Evolutionary conservation across 2,888 invertebrate species (phyloP), one percentile per base, ranked within the genome.

Genomic region (Balanococcus diminutus): DNA sequence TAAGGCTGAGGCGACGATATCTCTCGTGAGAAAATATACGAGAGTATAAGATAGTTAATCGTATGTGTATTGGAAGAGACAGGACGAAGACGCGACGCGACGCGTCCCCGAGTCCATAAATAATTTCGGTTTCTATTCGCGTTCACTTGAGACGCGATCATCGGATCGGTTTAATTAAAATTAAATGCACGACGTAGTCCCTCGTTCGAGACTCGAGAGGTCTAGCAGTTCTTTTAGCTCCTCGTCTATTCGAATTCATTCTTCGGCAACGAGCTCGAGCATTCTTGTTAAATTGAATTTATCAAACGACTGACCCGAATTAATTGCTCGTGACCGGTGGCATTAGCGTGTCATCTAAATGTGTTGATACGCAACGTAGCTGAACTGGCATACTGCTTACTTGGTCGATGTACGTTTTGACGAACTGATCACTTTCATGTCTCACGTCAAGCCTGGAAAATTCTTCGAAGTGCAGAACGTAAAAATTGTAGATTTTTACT

Each of bases 201-300:
- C 75, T n/a, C n/a, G n/a, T n/a, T n/a, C n/a, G n/a, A n/a, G n/a
- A 32, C 19, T n/a, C 32, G 75, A 32, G 31, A 16, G 16, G 16
- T 72, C 28, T 31, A 51, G 19, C 19, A 16, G n/a, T n/a, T 75
- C 32, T 3, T 11, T 25, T 28, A 28, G 25, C n/a, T 67, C 25
- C 2, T 56, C 56, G 1, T 67, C 25, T 25, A 28, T 67, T 51
- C 51, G 61, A 25, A 67, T 67, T 67, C 61, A 67, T 67, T 51
- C 51, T 51, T 51, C 25, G 28, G 25, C 25, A 67, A 67, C 28
- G 46, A 46, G 4, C 4, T 8, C 46, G 61, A 25, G 75, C 75
- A 75, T 75, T 75, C 75, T 75, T 75, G 75, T 75, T 75, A 75
- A 75, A 75, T 75, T 75, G 75, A 75, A 75, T 75, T 75, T 32